Conservation (phyloP, 2,888 invertebrate genomes). For the Lasioglossum villosulum region DNA sequence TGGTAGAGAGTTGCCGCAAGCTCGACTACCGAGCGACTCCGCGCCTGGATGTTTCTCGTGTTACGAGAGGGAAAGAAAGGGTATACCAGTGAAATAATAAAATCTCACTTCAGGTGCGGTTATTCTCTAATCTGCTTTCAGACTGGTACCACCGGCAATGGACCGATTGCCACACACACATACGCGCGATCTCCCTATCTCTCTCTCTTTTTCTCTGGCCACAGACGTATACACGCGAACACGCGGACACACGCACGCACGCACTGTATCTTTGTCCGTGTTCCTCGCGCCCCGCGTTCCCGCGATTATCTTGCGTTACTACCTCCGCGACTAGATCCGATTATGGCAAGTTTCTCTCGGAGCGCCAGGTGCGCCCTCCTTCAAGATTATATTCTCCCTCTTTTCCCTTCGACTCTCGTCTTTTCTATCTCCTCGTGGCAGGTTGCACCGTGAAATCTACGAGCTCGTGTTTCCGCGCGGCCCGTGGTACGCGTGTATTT, state of each 20-base stretch:
- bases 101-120: constrained; percentile 50
- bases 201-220: neutral
- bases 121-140: constrained; percentile 65
- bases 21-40: constrained; percentile 46
- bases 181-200: neutral
- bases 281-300: constrained; percentile 20
- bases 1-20: constrained; percentile 55
- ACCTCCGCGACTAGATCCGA: constrained; percentile 65
- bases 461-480: constrained; percentile 74
- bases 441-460: constrained; percentile 74
- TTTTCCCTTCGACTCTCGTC: constrained; percentile 41
- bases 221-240: neutral
- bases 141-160: constrained; percentile 34
- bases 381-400: constrained; percentile 57
- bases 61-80: constrained; percentile 61
- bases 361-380: constrained; percentile 59
- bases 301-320: constrained; percentile 68
- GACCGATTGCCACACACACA: constrained; percentile 36
- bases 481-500: constrained; percentile 73
- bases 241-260: too few species aligned
- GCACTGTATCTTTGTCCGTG: neutral
- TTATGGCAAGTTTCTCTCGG: constrained; percentile 62
- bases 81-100: constrained; percentile 52
- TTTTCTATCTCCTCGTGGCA: constrained; percentile 60
- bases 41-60: constrained; percentile 68